phyloP scores from a whole-genome alignment of 2,113 vertebrate species.

The Oreocharis arfaki region DNA sequence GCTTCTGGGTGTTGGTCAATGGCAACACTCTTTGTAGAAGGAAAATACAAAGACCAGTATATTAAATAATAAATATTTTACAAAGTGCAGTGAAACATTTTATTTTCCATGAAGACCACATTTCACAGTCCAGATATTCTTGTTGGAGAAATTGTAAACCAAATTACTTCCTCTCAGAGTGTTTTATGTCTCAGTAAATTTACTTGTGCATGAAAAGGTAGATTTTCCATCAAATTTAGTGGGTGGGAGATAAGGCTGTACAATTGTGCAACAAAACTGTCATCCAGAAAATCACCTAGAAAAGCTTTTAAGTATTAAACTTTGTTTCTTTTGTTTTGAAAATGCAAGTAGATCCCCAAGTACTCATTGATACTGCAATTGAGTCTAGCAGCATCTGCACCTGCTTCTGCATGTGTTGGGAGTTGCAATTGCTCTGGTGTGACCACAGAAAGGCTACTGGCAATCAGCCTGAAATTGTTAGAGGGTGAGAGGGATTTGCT shows the following conservation, averaged over 20 bases:
- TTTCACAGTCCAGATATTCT: background rate
- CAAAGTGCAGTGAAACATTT: background rate
- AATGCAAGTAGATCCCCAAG: background rate
- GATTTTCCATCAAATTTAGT: background rate
- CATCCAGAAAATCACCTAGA: background rate
- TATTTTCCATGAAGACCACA: background rate
- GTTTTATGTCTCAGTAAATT: background rate
- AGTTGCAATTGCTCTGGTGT: background rate
- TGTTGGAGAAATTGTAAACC: background rate
- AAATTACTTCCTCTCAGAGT: constrained; percentile 9
- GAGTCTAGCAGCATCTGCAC: background rate
- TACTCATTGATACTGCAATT: background rate
- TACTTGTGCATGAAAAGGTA: background rate
- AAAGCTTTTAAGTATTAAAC: background rate
- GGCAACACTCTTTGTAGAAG: background rate
- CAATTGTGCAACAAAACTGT: background rate
- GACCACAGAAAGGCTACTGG: background rate
- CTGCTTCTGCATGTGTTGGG: background rate
- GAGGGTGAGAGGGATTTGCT: background rate
- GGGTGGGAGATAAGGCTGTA: background rate
- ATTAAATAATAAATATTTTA: background rate
- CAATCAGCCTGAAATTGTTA: background rate
- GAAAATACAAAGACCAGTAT: background rate
- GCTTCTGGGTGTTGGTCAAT: background rate
- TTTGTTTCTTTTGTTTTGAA: background rate